Conservation (phyloP, 2,888 invertebrate species). For the Morpho achilles region DNA sequence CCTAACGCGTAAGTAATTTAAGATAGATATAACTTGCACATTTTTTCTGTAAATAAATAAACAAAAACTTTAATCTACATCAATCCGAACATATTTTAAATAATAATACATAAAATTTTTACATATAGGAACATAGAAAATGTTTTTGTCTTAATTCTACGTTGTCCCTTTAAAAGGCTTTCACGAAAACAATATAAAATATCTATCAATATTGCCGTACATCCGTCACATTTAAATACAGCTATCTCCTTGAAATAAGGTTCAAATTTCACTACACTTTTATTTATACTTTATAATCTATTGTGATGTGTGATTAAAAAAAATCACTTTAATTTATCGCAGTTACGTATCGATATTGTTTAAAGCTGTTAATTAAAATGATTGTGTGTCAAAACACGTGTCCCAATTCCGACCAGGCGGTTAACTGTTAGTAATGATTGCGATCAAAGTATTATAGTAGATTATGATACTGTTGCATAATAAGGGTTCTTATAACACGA, state of each 20-base stretch:
- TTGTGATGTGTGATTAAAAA: constrained; percentile 8
- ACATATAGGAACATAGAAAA: too few relatives aligned
- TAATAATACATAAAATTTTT: too few relatives aligned
- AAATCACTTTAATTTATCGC: constrained; percentile 5
- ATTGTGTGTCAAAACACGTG: constrained; percentile 9
- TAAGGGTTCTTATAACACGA: too few relatives aligned
- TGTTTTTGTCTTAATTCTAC: background rate
- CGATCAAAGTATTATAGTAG: background rate
- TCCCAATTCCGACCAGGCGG: background rate
- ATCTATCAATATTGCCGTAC: constrained; percentile 12
- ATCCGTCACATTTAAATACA: background rate
- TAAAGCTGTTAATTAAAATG: constrained; percentile 8
- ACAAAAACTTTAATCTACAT: too few relatives aligned
- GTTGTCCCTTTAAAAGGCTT: constrained; percentile 2
- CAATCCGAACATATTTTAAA: too few relatives aligned
- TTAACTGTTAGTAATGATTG: background rate
- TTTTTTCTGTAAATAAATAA: too few relatives aligned
- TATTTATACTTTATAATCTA: constrained; percentile 1
- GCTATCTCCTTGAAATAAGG: background rate
- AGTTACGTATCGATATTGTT: constrained; percentile 10
- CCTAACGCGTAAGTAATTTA: too few relatives aligned
- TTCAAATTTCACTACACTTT: background rate
- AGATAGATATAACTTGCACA: too few relatives aligned
- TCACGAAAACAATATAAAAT: constrained; percentile 12
- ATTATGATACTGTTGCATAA: background rate